Base-by-base conservation (phyloP, 2,113 vertebrate genomes). In the Glareola pratincola region DNA sequence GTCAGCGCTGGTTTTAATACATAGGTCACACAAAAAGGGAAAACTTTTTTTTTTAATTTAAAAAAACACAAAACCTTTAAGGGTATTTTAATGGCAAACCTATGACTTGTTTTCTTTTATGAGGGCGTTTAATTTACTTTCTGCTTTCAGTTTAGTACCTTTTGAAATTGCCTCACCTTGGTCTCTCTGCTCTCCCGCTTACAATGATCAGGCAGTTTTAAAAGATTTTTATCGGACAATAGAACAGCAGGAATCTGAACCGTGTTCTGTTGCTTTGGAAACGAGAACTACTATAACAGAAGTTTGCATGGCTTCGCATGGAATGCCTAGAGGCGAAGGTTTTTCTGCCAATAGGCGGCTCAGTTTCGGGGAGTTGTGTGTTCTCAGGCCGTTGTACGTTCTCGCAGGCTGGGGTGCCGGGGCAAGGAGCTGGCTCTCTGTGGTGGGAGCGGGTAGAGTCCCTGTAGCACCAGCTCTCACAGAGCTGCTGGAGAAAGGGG, bases 181-280 rank as follows among this genome's bases (percentile, higher is more conserved):
- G 71, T 56, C 32, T 88, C 36, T 48, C 45, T 86, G 60, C 74
- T 92, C 64, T 74, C 53, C 45, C 53, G 73, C 62, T 92, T 74
- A 26, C 32, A 72, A 9, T 2, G 12, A 66, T 79, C 85, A 81
- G 2, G 2, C 79, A 50, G 32, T 66, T 72, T 51, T 64, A 85
- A 87, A 90, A 78, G 51, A 41, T 39, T 94, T 86, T 87, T 80
- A 92, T 92, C 2, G 1, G 92, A 88, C 88, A 91, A 91, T 80
- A 72, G 69, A 45, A 14, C 66, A 90, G 77, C 77, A 90, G 94
- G 77, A 68, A 64, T 90, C 80, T 78, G 88, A 85, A 57, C 76
- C 23, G 4, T 36, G 78, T 60, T 93, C 82, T 63, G 73, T 95
- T 96, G 94, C 89, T 97, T 79, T 92, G 94, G 95, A 96, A 97